These are phyloP conservation scores for Corydoras maculifer DNA, from an alignment of 2,113 vertebrate genomes.

Conservation along the genomic window DNA sequence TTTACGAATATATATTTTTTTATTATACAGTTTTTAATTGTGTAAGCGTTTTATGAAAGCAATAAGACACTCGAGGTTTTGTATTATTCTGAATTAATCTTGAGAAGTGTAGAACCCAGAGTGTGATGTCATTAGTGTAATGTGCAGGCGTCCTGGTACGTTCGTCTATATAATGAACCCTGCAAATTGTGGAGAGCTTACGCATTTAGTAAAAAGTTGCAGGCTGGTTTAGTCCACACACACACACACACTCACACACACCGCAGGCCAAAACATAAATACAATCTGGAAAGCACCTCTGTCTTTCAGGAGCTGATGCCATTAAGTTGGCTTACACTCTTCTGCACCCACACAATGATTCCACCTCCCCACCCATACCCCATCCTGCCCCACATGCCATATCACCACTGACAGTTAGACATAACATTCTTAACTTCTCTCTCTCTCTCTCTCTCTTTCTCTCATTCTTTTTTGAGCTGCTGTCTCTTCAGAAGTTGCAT, in stretches of 20 bases:
- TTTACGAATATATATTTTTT: too few species aligned
- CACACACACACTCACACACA: constrained; percentile 20
- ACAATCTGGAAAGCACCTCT: constrained; percentile 28
- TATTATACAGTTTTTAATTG: too few species aligned
- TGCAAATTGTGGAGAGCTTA: too few species aligned
- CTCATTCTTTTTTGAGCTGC: constrained; percentile 16
- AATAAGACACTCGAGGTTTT: too few species aligned
- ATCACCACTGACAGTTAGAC: not conserved
- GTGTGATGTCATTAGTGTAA: too few species aligned
- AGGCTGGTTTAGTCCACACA: not conserved
- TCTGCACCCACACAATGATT: not conserved
- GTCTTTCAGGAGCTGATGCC: not conserved
- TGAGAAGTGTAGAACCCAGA: too few species aligned
- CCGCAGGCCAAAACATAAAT: constrained; percentile 32
- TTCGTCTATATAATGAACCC: too few species aligned
- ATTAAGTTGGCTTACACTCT: too few species aligned
- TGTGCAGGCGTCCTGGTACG: too few species aligned
- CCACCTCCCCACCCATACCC: not conserved
- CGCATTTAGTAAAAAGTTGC: not conserved
- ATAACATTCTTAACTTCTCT: constrained; percentile 13
- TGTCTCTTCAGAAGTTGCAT: constrained; percentile 53
- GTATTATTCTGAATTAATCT: too few species aligned
- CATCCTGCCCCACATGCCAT: not conserved
- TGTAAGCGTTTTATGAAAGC: too few species aligned
- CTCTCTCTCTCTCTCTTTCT: not conserved